Percentiles rank a stretch among this genome's conserved stretches.
Conservation (phyloP, 1,140 invertebrate genomes). For the Drosophila nikananu region DNA sequence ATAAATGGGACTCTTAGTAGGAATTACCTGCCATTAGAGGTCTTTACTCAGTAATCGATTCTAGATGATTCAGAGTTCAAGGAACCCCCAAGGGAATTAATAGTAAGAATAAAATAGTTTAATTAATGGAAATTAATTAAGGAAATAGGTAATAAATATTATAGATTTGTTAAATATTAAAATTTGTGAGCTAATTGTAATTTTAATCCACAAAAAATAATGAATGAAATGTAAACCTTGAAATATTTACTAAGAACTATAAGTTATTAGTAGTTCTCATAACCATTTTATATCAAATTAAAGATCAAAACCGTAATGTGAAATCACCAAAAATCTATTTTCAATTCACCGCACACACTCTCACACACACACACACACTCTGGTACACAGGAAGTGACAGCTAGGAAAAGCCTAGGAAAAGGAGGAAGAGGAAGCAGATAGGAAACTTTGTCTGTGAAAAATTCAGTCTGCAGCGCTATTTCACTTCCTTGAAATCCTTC, state of each 20-base stretch:
- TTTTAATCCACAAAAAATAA: not conserved
- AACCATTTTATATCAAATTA: not conserved
- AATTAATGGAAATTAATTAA: not conserved
- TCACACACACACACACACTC: slow-evolving; percentile 24
- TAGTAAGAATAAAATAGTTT: not conserved
- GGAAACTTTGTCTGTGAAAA: slow-evolving; percentile 65
- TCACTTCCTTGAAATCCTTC: slow-evolving; percentile 82
- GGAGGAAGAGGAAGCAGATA: slow-evolving; percentile 33
- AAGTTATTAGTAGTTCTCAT: not conserved
- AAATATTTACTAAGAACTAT: not conserved
- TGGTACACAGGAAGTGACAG: slow-evolving; percentile 68
- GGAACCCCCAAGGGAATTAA: not conserved
- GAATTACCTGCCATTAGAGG: slow-evolving; percentile 9
- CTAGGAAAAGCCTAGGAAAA: slow-evolving; percentile 27
- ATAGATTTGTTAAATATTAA: not conserved
- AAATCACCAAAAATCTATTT: slow-evolving; percentile 7
- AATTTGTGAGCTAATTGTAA: not conserved
- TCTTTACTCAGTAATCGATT: not conserved
- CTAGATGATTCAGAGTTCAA: not conserved
- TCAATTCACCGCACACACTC: slow-evolving; percentile 13
- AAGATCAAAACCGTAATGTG: slow-evolving; percentile 26
- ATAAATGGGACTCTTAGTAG: not conserved
- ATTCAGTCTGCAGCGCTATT: slow-evolving; percentile 80
- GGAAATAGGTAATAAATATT: no score
- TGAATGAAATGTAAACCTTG: not conserved